phyloP scores from a whole-genome alignment of 2,797 vertebrate species.

The Pogoniulus pusillus region DNA sequence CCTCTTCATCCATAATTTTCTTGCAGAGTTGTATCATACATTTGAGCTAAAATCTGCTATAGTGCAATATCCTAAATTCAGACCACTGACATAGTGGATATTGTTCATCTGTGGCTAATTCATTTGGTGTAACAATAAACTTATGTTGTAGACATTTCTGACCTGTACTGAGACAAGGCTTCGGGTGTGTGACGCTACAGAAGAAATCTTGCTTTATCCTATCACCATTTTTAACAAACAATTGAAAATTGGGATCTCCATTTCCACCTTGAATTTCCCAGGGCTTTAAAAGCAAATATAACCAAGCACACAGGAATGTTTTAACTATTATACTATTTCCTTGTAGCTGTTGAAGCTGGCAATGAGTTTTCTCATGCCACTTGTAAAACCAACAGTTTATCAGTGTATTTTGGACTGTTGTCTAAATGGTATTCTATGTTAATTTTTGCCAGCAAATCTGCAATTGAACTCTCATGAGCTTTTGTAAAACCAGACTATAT shows the following conservation, averaged over 20 bases:
- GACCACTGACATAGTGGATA: background rate
- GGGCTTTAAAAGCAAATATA: background rate
- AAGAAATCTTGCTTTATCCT: background rate
- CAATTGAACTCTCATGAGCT: background rate
- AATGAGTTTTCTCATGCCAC: background rate
- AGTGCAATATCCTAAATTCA: conserved; percentile 24
- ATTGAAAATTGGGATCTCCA: background rate
- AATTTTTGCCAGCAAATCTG: background rate
- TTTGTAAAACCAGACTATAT: background rate
- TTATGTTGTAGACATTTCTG: background rate
- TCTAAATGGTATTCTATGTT: background rate
- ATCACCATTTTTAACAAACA: background rate
- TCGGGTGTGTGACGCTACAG: background rate
- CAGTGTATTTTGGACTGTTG: background rate
- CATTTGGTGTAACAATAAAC: background rate
- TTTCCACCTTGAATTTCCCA: background rate
- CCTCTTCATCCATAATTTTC: background rate
- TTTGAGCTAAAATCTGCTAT: background rate
- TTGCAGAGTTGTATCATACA: background rate
- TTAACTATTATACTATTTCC: background rate
- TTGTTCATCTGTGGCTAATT: background rate
- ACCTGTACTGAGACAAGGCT: background rate
- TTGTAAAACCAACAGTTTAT: background rate
- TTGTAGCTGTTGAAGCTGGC: background rate
- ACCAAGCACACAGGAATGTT: background rate